Evolutionary conservation across 2,797 vertebrate genomes (phyloP).

Genomic region (Brotula barbata): DNA sequence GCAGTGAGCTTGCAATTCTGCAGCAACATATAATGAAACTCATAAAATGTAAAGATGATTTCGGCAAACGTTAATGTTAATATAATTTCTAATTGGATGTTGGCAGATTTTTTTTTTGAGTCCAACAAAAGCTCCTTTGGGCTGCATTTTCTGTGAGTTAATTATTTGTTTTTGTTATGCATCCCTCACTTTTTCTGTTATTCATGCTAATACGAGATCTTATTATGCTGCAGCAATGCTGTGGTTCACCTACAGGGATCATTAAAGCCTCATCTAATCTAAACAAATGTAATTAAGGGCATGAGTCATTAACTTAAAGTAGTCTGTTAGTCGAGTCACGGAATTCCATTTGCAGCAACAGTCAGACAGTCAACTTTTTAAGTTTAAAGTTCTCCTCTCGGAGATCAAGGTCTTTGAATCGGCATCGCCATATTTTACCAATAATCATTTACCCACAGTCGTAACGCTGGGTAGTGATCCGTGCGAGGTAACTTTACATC

Average conservation of each 20-base stretch:
- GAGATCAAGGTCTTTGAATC: too few relatives aligned
- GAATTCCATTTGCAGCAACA: neutral
- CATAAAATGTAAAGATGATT: neutral
- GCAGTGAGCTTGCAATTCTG: neutral
- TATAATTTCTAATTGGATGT: too few relatives aligned
- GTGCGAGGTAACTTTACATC: too few relatives aligned
- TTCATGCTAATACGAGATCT: constrained; percentile 2
- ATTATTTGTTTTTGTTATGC: neutral
- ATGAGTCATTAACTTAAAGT: neutral
- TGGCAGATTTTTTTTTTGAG: too few relatives aligned
- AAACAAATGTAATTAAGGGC: constrained; percentile 11
- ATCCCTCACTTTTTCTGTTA: constrained; percentile 1
- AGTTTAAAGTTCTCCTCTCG: too few relatives aligned
- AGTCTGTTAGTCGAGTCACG: neutral
- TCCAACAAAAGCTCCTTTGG: too few relatives aligned
- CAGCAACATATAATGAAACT: neutral
- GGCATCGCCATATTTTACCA: too few relatives aligned
- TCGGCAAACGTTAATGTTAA: neutral
- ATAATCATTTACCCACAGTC: too few relatives aligned
- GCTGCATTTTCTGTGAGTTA: neutral
- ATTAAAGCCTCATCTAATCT: constrained; percentile 2
- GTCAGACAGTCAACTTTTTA: too few relatives aligned
- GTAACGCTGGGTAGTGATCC: too few relatives aligned
- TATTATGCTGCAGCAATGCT: constrained; percentile 9
- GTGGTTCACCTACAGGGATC: constrained; percentile 7